These are phyloP conservation scores for Pseudococcus longispinus DNA, from an alignment of 2,888 invertebrate species.

Conservation along the genomic window DNA sequence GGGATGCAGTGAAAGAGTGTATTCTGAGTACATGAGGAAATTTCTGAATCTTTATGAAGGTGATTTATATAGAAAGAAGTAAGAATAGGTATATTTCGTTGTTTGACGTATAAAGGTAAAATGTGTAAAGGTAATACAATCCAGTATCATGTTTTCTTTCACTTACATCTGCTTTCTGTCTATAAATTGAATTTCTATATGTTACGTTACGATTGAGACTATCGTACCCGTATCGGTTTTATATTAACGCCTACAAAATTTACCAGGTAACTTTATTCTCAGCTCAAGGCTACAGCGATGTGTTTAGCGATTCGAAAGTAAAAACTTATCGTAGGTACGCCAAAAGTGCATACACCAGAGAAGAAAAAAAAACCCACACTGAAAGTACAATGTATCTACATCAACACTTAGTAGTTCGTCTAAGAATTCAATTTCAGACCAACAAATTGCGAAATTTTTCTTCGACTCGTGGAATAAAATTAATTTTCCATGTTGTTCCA, in stretches of 20 bases:
- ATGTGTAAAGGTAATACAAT: background rate
- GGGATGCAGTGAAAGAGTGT: background rate
- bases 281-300: background rate
- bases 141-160: background rate
- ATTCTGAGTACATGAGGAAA: background rate
- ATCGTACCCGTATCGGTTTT: background rate
- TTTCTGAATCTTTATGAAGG: background rate
- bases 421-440: background rate
- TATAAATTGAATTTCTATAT: background rate
- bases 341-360: no score
- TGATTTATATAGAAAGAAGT: background rate
- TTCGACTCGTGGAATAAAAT: background rate
- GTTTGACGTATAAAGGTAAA: background rate
- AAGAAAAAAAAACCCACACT: no score
- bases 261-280: background rate
- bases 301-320: background rate
- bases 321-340: background rate
- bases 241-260: background rate
- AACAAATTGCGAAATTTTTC: background rate
- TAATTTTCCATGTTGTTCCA: background rate
- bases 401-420: background rate
- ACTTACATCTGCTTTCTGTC: background rate
- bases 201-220: background rate
- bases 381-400: no score
- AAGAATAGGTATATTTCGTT: background rate